Evolutionary conservation across 2,888 invertebrate genomes (phyloP), one percentile per base, ranked within the genome.

Genomic region (Sthenelais limicola): DNA sequence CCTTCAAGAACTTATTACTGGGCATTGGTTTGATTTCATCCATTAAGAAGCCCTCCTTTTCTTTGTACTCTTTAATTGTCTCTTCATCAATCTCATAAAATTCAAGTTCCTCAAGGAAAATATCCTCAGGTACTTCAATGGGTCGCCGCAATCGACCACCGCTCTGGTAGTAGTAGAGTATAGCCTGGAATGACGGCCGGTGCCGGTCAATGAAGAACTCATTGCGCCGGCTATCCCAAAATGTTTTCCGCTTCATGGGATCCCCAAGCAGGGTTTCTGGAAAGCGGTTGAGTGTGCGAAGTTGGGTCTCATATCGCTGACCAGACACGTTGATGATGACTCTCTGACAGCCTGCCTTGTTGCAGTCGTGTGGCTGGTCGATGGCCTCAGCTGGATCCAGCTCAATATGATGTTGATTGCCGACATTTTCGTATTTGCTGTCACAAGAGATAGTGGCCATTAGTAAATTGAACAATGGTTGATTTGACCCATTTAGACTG

Each of bases 111-210:
- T 85, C 82, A 35, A 89, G 75, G 78, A 89, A 89, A 15, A 89
- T 84, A 75, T 89, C 89, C 38, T 88, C 83, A 3, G 89, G 89
- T 3, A 89, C 88, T 54, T 87, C 84, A 21, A 88, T 86, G 0
- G 89, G 89, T 62, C 89, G 80, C 71, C 86, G 83, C 12, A 89
- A 82, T 28, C 87, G 75, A 3, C 89, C 89, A 2, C 86, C 84
- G 72, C 88, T 88, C 77, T 87, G 87, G 78, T 87, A 87, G 72
- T 83, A 87, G 75, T 86, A 87, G 33, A 87, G 76, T 43, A 86
- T 82, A 5, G 87, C 84, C 67, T 84, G 83, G 76, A 87, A 87
- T 26, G 84, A 82, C 1, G 84, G 85, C 28, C 86, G 78, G 72
- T 87, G 85, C 5, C 87, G 78, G 75, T 87, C 86, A 52, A 87